Evolutionary conservation across 2,113 vertebrate species (phyloP), one percentile per base, ranked within the genome.

Genomic region (Sapayoa aenigma): DNA sequence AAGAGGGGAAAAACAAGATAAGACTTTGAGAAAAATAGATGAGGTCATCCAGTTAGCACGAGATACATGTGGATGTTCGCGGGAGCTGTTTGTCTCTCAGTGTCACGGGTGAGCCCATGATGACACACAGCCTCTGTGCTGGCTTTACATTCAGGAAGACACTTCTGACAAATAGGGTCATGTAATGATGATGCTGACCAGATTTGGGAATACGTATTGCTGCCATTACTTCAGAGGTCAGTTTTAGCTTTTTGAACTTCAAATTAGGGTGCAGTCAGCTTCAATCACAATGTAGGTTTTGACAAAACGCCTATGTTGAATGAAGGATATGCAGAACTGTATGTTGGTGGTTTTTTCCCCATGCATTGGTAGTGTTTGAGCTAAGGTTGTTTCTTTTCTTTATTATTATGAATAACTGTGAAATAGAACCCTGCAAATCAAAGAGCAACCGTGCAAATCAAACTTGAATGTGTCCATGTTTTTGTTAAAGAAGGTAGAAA

Each of bases 151-250:
- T 85, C 83, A 46, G 37, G 37, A 30, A 75, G 87, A 33, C 55
- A 55, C 19, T 79, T 76, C 1, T 53, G 91, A 90, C 86, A 94
- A 92, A 90, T 41, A 91, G 35, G 86, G 63, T 92, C 68, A 67
- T 0, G 2, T 6, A 91, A 73, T 49, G 55, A 53, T 74, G 76
- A 30, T 67, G 55, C 73, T 90, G 63, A 67, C 30, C 86, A 84
- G 83, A 52, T 88, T 77, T 90, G 35, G 56, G 80, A 89, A 86
- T 96, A 90, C 74, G 52, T 91, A 87, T 87, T 90, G 58, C 86
- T 87, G 75, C 39, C 56, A 63, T 93, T 94, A 89, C 93, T 93
- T 93, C 89, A 93, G 93, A 86, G 91, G 93, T 94, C 91, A 75
- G 39, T 30, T 74, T 86, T 71, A 77, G 63, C 23, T 62, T 90